Conservation (phyloP, 1,140 invertebrate genomes). For the Tetramorium simillimum region DNA sequence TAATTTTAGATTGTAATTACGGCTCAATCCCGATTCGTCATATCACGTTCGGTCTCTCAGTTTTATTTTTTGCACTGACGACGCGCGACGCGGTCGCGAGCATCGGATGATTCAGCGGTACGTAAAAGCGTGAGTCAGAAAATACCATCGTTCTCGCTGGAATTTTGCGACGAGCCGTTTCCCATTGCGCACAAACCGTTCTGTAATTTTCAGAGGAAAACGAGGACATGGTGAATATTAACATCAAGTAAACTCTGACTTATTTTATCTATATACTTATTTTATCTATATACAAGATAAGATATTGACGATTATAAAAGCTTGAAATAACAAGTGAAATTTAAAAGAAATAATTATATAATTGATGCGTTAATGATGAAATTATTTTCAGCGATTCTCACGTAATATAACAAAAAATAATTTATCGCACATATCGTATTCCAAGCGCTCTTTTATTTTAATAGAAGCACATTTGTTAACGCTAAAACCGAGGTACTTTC, state of each 20-base stretch:
- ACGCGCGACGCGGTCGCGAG: background rate
- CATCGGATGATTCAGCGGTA: constrained; percentile 11
- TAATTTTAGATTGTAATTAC: constrained; percentile 35
- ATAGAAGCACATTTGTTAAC: background rate
- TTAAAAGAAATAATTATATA: background rate
- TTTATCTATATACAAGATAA: constrained; percentile 7
- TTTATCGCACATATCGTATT: background rate
- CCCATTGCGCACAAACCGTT: background rate
- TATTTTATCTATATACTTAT: constrained; percentile 5
- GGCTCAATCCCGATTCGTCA: constrained; percentile 6
- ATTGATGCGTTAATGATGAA: background rate
- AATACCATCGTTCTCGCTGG: background rate
- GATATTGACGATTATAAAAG: background rate
- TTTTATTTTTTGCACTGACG: background rate
- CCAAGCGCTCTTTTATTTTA: background rate
- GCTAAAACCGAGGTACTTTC: background rate
- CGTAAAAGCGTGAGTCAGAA: constrained; percentile 29
- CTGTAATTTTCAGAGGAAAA: background rate
- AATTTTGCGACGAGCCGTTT: background rate
- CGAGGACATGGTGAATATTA: background rate
- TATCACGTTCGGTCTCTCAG: background rate
- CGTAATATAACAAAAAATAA: background rate
- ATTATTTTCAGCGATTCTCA: background rate
- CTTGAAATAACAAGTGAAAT: background rate
- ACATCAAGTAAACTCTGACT: background rate